phyloP scores from a whole-genome alignment of 2,888 invertebrate genomes.

The Brenthis ino region DNA sequence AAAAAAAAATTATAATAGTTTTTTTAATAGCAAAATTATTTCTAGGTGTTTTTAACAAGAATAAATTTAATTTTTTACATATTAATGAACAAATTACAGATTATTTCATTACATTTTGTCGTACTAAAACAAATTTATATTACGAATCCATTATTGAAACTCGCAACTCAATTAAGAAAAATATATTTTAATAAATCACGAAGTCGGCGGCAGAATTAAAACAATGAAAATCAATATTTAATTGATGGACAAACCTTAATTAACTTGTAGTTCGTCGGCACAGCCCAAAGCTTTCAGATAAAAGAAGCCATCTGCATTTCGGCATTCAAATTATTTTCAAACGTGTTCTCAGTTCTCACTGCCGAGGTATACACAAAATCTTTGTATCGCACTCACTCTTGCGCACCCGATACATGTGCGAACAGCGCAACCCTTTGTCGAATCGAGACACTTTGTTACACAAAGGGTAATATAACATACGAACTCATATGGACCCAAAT shows the following conservation, averaged over 20 bases:
- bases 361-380: slow-evolving; percentile 58
- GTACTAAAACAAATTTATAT: slow-evolving; percentile 14
- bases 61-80: not conserved
- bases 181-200: slow-evolving; percentile 60
- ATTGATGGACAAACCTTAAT: slow-evolving; percentile 81
- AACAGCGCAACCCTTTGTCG: slow-evolving; percentile 68
- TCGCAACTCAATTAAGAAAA: slow-evolving; percentile 61
- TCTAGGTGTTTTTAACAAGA: not conserved
- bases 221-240: slow-evolving; percentile 79
- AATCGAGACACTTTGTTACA: slow-evolving; percentile 49
- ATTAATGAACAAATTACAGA: slow-evolving; percentile 3
- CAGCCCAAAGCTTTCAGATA: slow-evolving; percentile 66
- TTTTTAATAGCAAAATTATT: not conserved
- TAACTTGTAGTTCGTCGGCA: slow-evolving; percentile 77
- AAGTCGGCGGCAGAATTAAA: slow-evolving; percentile 72
- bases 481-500: slow-evolving; percentile 74
- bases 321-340: slow-evolving; percentile 82
- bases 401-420: slow-evolving; percentile 60
- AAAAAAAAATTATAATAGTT: not conserved
- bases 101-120: not conserved
- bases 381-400: slow-evolving; percentile 76
- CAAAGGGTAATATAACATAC: slow-evolving; percentile 72
- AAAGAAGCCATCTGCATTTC: slow-evolving; percentile 81
- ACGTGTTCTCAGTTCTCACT: slow-evolving; percentile 73
- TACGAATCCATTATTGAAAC: slow-evolving; percentile 24